These are phyloP conservation scores for Schizotus pectinicornis DNA, from an alignment of 2,888 invertebrate genomes.

Conservation along the genomic window DNA sequence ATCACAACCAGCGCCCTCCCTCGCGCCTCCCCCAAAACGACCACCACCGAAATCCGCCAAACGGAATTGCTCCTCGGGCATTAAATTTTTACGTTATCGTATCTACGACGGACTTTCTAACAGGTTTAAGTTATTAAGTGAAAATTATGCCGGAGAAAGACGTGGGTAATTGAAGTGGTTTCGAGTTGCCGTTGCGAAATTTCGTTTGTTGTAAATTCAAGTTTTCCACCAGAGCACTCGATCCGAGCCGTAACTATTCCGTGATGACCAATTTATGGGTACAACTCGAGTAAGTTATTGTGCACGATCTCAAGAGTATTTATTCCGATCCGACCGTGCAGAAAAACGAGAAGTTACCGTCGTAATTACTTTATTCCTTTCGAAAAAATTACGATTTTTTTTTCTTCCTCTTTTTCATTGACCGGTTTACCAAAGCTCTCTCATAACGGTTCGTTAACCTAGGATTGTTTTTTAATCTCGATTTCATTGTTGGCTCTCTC, in stretches of 20 bases:
- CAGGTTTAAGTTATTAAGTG: slow-evolving; percentile 26
- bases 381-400: slow-evolving; percentile 32
- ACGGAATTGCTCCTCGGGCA: slow-evolving; percentile 23
- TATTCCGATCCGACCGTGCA: slow-evolving; percentile 56
- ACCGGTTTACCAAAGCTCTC: background rate
- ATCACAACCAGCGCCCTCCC: no score
- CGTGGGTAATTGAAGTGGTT: slow-evolving; percentile 24
- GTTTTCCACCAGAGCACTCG: no score
- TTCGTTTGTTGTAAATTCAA: no score
- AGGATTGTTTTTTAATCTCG: slow-evolving; percentile 14
- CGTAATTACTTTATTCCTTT: slow-evolving; percentile 56
- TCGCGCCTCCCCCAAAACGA: no score
- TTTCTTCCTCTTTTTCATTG: background rate
- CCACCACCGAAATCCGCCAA: slow-evolving; percentile 5
- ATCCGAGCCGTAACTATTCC: slow-evolving; percentile 35
- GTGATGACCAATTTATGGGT: slow-evolving; percentile 57
- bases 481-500: slow-evolving; percentile 11
- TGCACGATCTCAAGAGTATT: slow-evolving; percentile 55
- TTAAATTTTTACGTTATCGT: slow-evolving; percentile 27
- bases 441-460: slow-evolving; percentile 20
- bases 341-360: slow-evolving; percentile 57
- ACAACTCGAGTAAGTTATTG: slow-evolving; percentile 57
- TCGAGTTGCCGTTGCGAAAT: slow-evolving; percentile 5
- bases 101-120: slow-evolving; percentile 18
- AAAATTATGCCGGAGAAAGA: slow-evolving; percentile 25